phyloP scores from a whole-genome alignment of 2,888 invertebrate genomes.

The Philopedon plagiatum region DNA sequence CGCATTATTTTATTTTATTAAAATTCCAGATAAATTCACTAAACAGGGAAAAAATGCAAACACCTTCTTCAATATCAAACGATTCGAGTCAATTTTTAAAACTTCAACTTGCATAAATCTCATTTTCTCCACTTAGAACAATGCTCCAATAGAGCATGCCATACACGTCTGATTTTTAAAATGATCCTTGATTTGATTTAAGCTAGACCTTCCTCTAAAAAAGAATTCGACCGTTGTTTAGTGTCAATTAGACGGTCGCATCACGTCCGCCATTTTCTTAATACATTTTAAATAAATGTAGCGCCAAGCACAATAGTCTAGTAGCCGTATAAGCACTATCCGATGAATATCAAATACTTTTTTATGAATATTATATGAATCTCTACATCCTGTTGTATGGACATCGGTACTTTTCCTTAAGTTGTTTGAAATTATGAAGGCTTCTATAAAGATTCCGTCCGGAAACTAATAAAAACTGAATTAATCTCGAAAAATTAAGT shows the following conservation, averaged over 20 bases:
- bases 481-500: no score
- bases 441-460: no score
- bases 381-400: slow-evolving; percentile 33
- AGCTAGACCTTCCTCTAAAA: slow-evolving; percentile 45
- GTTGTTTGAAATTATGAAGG: neutral
- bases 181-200: slow-evolving; percentile 48
- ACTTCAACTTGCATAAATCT: slow-evolving; percentile 11
- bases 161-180: slow-evolving; percentile 34
- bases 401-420: neutral
- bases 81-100: neutral
- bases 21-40: neutral
- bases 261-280: slow-evolving; percentile 51
- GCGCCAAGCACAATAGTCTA: slow-evolving; percentile 49
- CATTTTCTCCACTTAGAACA: slow-evolving; percentile 17
- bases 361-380: slow-evolving; percentile 46
- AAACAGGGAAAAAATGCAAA: neutral
- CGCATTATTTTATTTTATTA: neutral
- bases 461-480: no score
- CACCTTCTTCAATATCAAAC: neutral
- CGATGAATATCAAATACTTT: slow-evolving; percentile 41
- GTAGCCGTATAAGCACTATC: slow-evolving; percentile 19
- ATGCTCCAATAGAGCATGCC: slow-evolving; percentile 27
- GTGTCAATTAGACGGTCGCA: slow-evolving; percentile 39
- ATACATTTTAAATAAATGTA: slow-evolving; percentile 55
- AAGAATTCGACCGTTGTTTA: slow-evolving; percentile 40